Base-by-base conservation (phyloP, 1,140 invertebrate species). In the Leptopilina boulardi region DNA sequence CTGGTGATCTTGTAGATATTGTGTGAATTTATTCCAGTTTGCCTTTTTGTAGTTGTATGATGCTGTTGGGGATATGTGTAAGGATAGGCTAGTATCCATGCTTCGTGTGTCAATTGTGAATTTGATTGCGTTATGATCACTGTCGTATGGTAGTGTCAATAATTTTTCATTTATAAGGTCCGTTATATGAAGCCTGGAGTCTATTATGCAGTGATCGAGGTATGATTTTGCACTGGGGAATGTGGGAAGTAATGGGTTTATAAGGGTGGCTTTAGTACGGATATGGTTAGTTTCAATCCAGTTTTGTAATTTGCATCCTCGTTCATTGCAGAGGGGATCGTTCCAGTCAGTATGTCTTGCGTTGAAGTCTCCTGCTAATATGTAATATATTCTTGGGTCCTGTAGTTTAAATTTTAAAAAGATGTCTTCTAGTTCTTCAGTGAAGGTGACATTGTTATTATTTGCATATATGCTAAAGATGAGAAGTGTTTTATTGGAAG, bases 311-410 rank as follows among this genome's bases (percentile, higher is more conserved):
- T 41, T 9, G 0, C 18, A 44, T 2, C 79, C 77, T n/a, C 47
- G 70, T 0, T 59, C 38, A 10, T 77, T 80, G 11, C 75, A 79
- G 11, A 30, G 71, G 26, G 3, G 3, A 41, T 83, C 78, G 11
- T 71, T 71, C 77, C 79, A 83, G 0, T 11, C 19, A 8, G 10
- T 75, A 21, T 83, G 79, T 54, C 56, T 77, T 0, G 80, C 76
- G 13, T 82, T 82, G 41, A 77, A 79, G 19, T 82, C 80, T 0
- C 77, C 80, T 15, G 59, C 59, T 1, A 82, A 76, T 19, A 82
- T 70, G 11, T 70, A 82, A 56, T 78, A 82, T 19, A 79, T 80
- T 0, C 41, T 21, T 0, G 19, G 41, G 8, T 79, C 44, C 1
- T 77, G 5, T 26, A 82, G 42, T 0, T 79, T 11, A 11, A 79